phyloP scores from a whole-genome alignment of 2,113 vertebrate genomes.

The Gymnorhina tibicen region DNA sequence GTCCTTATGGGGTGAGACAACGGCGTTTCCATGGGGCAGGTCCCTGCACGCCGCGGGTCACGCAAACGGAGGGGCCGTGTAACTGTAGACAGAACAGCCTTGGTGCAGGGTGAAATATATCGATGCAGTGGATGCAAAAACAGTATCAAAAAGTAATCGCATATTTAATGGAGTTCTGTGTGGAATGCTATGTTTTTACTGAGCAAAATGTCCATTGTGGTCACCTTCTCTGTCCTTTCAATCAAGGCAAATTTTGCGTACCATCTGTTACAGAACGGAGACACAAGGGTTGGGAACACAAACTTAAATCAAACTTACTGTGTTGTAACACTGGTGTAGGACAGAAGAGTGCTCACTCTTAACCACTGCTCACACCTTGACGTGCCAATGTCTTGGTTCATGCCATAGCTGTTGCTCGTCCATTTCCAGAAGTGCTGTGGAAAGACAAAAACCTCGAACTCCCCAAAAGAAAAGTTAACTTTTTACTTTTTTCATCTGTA shows the following conservation, averaged over 20 bases:
- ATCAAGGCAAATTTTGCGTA: fast-evolving
- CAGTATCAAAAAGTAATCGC: background rate
- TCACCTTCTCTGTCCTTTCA: background rate
- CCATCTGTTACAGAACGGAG: background rate
- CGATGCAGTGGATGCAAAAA: background rate
- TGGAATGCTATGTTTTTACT: background rate
- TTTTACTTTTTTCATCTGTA: background rate
- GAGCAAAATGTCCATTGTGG: background rate
- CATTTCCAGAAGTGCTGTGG: background rate
- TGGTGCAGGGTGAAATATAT: too few relatives aligned
- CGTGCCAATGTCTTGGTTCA: background rate
- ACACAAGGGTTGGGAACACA: background rate
- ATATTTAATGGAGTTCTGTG: fast-evolving
- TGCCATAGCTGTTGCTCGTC: background rate
- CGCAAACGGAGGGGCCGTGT: fast-evolving
- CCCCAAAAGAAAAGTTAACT: background rate
- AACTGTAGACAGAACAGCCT: background rate
- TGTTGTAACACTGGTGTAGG: background rate
- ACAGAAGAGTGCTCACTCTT: background rate
- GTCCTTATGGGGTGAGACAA: fast-evolving
- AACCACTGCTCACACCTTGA: background rate
- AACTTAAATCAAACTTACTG: background rate
- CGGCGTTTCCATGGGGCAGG: fast-evolving
- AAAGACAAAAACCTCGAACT: background rate
- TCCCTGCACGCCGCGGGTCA: fast-evolving